Evolutionary conservation across 1,140 invertebrate genomes (phyloP).

Genomic region (Lepidurus apus): DNA sequence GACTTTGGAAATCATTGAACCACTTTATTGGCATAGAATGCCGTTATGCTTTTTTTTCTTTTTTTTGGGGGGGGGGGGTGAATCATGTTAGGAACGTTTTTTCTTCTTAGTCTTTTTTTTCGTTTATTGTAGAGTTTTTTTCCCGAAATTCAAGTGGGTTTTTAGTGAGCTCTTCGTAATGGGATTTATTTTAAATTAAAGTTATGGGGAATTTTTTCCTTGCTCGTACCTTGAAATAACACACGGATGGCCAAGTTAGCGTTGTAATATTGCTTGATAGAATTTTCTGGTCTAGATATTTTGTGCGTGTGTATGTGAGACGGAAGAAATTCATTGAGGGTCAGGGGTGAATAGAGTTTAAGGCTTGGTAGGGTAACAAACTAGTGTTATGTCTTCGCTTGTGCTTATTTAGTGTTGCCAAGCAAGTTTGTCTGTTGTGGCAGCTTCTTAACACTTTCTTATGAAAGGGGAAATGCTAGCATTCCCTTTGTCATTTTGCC

Average conservation of each 20-base stretch:
- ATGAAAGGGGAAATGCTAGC: neutral
- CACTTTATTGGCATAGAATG: neutral
- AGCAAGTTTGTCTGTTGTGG: slow-evolving; percentile 1
- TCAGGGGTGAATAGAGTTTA: neutral
- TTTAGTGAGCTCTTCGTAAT: slow-evolving; percentile 1
- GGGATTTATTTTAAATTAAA: slow-evolving; percentile 11
- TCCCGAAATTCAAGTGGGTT: neutral
- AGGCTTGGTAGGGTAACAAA: neutral
- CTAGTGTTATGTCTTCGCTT: slow-evolving; percentile 13
- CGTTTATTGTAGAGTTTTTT: neutral
- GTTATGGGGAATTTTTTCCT: neutral
- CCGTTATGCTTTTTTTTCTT: neutral
- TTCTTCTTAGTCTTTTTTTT: neutral
- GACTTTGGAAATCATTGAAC: too few species aligned
- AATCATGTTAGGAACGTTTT: neutral
- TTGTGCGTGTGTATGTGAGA: neutral
- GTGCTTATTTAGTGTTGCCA: slow-evolving; percentile 2
- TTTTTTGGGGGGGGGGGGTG: neutral
- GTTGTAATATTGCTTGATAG: slow-evolving; percentile 7
- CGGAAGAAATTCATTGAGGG: neutral
- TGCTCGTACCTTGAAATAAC: slow-evolving; percentile 10
- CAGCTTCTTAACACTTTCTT: neutral
- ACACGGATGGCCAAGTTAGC: neutral
- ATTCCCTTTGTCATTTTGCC: neutral
- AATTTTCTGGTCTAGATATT: neutral